Percentiles rank a stretch among this genome's conserved stretches.
Conservation (phyloP, 1,140 invertebrate genomes). For the Drosophila bocki region DNA sequence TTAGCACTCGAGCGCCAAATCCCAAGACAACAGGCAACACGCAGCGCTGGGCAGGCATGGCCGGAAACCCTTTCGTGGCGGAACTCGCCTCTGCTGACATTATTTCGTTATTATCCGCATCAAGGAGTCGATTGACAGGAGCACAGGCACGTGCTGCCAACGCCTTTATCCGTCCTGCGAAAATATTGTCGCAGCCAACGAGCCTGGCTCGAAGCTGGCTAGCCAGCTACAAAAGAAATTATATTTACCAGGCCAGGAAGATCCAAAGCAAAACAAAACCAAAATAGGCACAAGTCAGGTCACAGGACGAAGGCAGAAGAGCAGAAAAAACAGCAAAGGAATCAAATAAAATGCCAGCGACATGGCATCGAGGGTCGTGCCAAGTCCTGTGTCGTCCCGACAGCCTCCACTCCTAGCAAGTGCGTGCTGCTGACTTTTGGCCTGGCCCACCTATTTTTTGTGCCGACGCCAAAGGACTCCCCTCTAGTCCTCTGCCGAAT, state of each 20-base stretch:
- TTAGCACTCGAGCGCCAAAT: constrained; percentile 62
- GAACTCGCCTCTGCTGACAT: constrained; percentile 66
- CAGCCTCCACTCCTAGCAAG: constrained; percentile 50
- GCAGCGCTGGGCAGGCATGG: background rate
- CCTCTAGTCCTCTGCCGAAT: constrained; percentile 33
- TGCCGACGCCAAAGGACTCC: background rate
- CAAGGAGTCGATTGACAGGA: constrained; percentile 81
- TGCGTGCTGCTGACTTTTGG: constrained; percentile 35
- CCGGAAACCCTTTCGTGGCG: constrained; percentile 67
- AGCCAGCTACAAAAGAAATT: constrained; percentile 76
- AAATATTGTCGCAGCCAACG: constrained; percentile 77
- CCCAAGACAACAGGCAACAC: constrained; percentile 11
- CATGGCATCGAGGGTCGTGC: constrained; percentile 65
- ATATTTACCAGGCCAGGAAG: constrained; percentile 61
- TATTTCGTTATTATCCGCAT: constrained; percentile 84
- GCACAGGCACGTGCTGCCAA: constrained; percentile 70
- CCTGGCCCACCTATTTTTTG: constrained; percentile 34
- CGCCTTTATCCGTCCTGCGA: constrained; percentile 76
- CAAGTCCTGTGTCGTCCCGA: constrained; percentile 53
- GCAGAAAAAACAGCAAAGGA: constrained; percentile 43
- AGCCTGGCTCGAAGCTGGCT: constrained; percentile 38
- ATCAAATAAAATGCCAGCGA: constrained; percentile 81
- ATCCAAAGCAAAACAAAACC: constrained; percentile 41
- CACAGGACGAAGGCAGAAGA: constrained; percentile 9
- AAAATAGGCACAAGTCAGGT: constrained; percentile 54